Evolutionary conservation across 2,797 vertebrate species (phyloP), one percentile per base, ranked within the genome.

Genomic region (Spea hammondii): DNA sequence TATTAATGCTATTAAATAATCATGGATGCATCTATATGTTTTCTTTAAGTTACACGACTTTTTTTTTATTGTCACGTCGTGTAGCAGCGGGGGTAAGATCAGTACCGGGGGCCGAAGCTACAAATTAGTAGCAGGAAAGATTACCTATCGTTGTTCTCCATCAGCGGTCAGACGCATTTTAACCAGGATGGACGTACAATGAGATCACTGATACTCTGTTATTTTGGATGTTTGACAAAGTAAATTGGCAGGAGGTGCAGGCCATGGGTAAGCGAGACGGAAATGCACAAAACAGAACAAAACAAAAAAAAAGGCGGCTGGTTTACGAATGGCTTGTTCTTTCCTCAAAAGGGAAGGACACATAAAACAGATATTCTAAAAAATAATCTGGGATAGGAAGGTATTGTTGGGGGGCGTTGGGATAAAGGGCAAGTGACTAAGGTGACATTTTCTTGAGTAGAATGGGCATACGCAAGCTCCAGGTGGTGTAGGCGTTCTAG

Each of bases 161-260:
- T 14, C n/a, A 4, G 59, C 12, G 12, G 59, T 17, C 59, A 32
- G 64, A 72, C 8, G 10, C 54, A 44, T 48, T 68, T 55, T 76
- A 50, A 76, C 32, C 8, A 50, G n/a, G 12, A 13, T 12, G 59
- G 2, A 11, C 51, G 4, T 45, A 81, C 79, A 76, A 72, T 82
- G 59, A 32, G 65, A 60, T 48, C 74, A 77, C 62, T 77, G 74
- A 82, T 77, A 14, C 70, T 68, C 47, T 14, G 13, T 65, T 51
- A 66, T 12, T 69, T 57, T 77, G 74, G 74, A 73, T 68, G 70
- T 69, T 60, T 77, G 79, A 82, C 79, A 82, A 64, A 77, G 64
- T 72, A 46, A 82, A 77, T 82, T 82, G 79, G 79, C 74, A 82
- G 65, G 70, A 72, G 13, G 48, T 51, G 68, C 62, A 60, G 68